Base-by-base conservation (phyloP, 64 coral and sea anemone genomes). In the Trachythela sp. region DNA sequence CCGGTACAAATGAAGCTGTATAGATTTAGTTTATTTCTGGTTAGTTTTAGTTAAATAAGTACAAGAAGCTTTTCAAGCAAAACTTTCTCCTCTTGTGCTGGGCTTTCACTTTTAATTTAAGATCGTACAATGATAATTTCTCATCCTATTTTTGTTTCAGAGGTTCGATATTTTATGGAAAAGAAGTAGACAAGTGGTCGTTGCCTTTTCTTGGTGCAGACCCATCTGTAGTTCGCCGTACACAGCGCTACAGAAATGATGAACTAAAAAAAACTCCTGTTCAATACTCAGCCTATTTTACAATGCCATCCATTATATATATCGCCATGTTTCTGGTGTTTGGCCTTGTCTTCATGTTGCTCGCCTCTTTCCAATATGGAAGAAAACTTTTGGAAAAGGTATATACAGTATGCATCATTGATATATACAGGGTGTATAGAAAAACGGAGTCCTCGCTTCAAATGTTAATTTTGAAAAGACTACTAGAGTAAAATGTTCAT, bases 181-280 rank as follows among this genome's bases (percentile, higher is more conserved):
- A 87, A 36, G 86, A 89, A 37, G 75, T 95, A 10, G 67, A 92
- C 59, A 94, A 93, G 49, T 99, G 96, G 96, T 99, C 91, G 51
- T 93, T 95, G 36, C 96, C 96, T 0, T 99, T 99, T n/a, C 49
- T 95, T 24, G 96, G 96, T 35, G 92, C 96, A 59, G 96, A 99
- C 84, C 87, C 77, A 9, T 95, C 93, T 26, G 93, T 99, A 10
- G 96, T 99, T 14, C 92, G 96, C 6, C 84, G 96, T 39, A 90
- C 96, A 10, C 93, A 94, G 41, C 83, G 96, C 0, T 89, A 94
- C 37, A 90, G 83, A 40, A 68, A 88, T 9, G 89, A 95, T n/a
- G 87, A 87, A 9, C 36, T 80, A 0, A 83, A 91, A 17, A 87
- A 99, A 50, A 91, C 86, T 8, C 86, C 96, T 1, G n/a, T 99